Evolutionary conservation across 2,113 vertebrate genomes (phyloP), one percentile per base, ranked within the genome.

Genomic region (Drymodes brunneopygia): DNA sequence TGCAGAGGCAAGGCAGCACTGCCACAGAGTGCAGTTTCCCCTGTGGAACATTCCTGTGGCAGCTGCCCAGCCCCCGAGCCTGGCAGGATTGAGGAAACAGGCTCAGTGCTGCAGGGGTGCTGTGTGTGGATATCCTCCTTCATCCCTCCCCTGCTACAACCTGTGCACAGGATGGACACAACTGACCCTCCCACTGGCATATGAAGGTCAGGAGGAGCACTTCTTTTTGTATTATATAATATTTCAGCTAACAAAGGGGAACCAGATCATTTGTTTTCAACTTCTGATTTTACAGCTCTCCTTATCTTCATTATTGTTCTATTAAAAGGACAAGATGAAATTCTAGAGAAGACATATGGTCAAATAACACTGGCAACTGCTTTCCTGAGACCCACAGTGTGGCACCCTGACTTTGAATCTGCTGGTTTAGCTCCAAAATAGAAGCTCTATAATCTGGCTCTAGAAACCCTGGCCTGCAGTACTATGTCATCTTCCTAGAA

Each of bases 251-350:
- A 69, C 28, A 35, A 57, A 45, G 8, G n/a, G 15, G 44, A 86
- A 70, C 5, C 45, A 72, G n/a, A 74, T 60, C 8, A 15, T 33
- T 91, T 51, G 10, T 89, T 95, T 86, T 65, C 65, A 61, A 21
- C 20, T 71, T 83, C 40, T 31, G 64, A 69, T 92, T 88, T 74
- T 81, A 47, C 54, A 78, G 61, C 53, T 66, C 51, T 79, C 36
- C 11, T 45, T 42, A 3, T 66, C 57, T 50, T 36, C 0, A 0
- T 60, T 90, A 93, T 62, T 53, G 82, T 89, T 84, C 51, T 35
- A 35, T 22, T 58, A 40, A 87, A 81, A 93, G 79, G 62, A 77
- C 56, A 57, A 65, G 50, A 77, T 9, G 44, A 94, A 97, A 95
- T 74, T 86, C 88, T 81, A 88, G 93, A 78, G 74, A 81, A 89